These are phyloP conservation scores for Ephestia elutella DNA, from an alignment of 1,140 invertebrate species.

Conservation along the genomic window DNA sequence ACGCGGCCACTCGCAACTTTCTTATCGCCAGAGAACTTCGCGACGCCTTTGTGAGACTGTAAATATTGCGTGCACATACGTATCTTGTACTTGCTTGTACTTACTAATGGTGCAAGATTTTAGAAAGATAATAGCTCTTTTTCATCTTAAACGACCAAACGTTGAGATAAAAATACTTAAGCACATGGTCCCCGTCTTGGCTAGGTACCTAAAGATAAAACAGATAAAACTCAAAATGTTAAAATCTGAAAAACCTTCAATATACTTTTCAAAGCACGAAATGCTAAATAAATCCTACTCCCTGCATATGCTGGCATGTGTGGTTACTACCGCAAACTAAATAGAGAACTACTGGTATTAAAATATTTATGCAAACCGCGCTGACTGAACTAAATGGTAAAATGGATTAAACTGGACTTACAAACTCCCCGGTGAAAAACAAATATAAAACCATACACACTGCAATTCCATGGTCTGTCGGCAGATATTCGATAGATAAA, in stretches of 20 bases:
- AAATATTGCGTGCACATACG: constrained; percentile 14
- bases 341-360: neutral
- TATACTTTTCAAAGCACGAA: too few species aligned
- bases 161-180: too few species aligned
- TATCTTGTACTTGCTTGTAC: neutral
- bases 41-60: constrained; percentile 12
- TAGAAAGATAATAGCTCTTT: too few species aligned
- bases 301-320: neutral
- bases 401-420: neutral
- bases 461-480: neutral
- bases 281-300: neutral
- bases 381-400: constrained; percentile 1
- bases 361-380: neutral
- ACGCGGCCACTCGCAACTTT: constrained; percentile 40
- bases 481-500: too few species aligned
- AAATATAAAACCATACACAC: neutral
- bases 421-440: neutral
- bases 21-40: constrained; percentile 36
- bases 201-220: too few species aligned
- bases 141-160: too few species aligned
- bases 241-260: too few species aligned
- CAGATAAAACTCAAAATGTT: too few species aligned
- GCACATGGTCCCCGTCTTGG: too few species aligned
- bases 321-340: neutral
- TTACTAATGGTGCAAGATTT: neutral